Evolutionary conservation across 2,888 invertebrate genomes (phyloP), one percentile per base, ranked within the genome.

Genomic region (Epirrita christyi): DNA sequence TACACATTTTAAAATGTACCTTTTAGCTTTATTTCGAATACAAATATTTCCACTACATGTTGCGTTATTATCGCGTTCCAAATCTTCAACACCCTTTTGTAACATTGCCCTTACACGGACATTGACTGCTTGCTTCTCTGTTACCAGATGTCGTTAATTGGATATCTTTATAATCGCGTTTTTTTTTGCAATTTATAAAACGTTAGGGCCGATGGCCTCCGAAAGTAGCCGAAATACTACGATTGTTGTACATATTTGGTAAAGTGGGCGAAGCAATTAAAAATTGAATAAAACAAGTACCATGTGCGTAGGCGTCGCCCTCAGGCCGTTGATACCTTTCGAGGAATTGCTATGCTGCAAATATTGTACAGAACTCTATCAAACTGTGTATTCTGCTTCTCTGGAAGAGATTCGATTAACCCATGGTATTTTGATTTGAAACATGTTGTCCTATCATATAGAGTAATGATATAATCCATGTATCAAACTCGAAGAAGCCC

Each of bases 191-290:
- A 50, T 51, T 59, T 49, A 50, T 43, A 51, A 37, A 59, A 57
- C 54, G 50, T 63, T 57, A 57, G 48, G 52, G 61, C 56, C 68
- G 66, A 65, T 55, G 59, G 48, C 58, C 59, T 55, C 66, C 63
- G 68, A 71, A 64, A 65, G 56, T 52, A 53, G 15, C 54, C 68
- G 65, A 59, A 58, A 55, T 55, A 43, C 28, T 55, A 51, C 56
- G 67, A 64, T 49, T 57, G 57, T 46, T 51, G 49, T 38, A 46
- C 52, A 56, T 34, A 21, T 51, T 38, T 40, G 43, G 49, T 58
- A 61, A 75, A 78, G 84, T 85, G 86, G 86, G 86, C 83, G 86
- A 83, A 71, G 78, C 75, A 85, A 86, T 86, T 84, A 86, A 88
- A 85, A 85, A 81, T 78, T 77, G 74, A 85, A 80, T 81, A 85